phyloP scores from a whole-genome alignment of 2,888 invertebrate species.

The Pediacus dermestoides region DNA sequence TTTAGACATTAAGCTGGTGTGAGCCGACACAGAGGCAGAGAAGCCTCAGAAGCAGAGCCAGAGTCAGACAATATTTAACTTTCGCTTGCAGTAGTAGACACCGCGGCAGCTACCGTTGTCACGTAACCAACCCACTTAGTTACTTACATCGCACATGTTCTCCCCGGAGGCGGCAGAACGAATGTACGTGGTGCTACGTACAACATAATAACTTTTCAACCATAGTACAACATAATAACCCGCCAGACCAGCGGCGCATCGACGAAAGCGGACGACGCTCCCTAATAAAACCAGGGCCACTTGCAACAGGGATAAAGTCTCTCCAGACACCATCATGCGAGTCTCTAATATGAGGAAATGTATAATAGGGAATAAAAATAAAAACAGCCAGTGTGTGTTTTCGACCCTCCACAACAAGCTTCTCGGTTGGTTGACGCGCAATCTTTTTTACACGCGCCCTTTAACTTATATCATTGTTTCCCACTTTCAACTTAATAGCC shows the following conservation, averaged over 20 bases:
- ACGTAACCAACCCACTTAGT: constrained; percentile 32
- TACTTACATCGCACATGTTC: constrained; percentile 32
- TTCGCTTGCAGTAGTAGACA: constrained; percentile 23
- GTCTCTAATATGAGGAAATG: constrained; percentile 6
- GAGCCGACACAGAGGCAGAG: constrained; percentile 6
- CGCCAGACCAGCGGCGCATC: constrained; percentile 10
- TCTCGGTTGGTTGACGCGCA: too few relatives aligned
- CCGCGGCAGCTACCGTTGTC: constrained; percentile 25
- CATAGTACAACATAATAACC: constrained; percentile 24
- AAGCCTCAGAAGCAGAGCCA: neutral
- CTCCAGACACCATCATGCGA: constrained; percentile 6
- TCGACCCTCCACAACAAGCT: too few relatives aligned
- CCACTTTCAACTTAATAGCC: too few relatives aligned
- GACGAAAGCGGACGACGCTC: too few relatives aligned
- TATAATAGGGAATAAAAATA: too few relatives aligned
- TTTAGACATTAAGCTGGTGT: constrained; percentile 25
- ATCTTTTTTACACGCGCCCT: too few relatives aligned
- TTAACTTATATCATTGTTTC: too few relatives aligned
- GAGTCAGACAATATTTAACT: constrained; percentile 27
- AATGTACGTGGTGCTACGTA: constrained; percentile 31
- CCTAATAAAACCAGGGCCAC: constrained; percentile 4
- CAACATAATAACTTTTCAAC: constrained; percentile 23
- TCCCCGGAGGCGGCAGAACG: constrained; percentile 27
- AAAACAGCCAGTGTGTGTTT: too few relatives aligned
- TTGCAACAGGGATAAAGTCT: constrained; percentile 1